Evolutionary conservation across 2,797 vertebrate species (phyloP), one percentile per base, ranked within the genome.

Genomic region (Notolepis coatsorum): DNA sequence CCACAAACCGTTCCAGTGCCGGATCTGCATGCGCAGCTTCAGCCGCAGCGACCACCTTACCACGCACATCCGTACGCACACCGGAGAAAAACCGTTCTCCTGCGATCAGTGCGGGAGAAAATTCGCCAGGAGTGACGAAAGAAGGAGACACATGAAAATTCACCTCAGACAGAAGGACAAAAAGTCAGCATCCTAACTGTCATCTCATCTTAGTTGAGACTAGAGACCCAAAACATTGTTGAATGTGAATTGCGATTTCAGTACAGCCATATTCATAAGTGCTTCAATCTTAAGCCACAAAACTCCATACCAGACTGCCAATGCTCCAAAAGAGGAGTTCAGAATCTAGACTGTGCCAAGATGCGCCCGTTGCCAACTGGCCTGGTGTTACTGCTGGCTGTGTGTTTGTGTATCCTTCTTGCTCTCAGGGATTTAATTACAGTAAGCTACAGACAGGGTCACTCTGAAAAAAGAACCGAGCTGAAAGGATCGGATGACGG

Each of bases 41-140:
- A 95, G 95, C 86, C 94, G 95, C 37, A 96, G 95, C 68, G 95
- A 96, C 86, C 95, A 97, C 84, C 91, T 97, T 39, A 96, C 95
- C 75, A 96, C 95, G 0, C 95, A 96, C 84, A 94, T 95, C 65
- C 95, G 95, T 65, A 96, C 95, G 0, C 95, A 96, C 92, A 96
- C 95, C 0, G 95, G 95, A 0, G 95, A 96, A 88, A 96, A 96
- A 38, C 95, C 95, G 4, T 96, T 96, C 67, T 90, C 93, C 77
- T 96, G 96, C 73, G 95, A 96, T 46, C 93, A 93, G 79, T 97
- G 96, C 39, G 95, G 94, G 37, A 84, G 95, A 24, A 96, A 92
- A 87, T 96, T 97, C 56, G 95, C 95, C 46, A 81, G 95, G 24
- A 95, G 94, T 25, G 95, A 96, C 24, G 95, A 96, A 82, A 78